Evolutionary conservation across 2,113 vertebrate genomes (phyloP).

Genomic region (Limnothrissa miodon): DNA sequence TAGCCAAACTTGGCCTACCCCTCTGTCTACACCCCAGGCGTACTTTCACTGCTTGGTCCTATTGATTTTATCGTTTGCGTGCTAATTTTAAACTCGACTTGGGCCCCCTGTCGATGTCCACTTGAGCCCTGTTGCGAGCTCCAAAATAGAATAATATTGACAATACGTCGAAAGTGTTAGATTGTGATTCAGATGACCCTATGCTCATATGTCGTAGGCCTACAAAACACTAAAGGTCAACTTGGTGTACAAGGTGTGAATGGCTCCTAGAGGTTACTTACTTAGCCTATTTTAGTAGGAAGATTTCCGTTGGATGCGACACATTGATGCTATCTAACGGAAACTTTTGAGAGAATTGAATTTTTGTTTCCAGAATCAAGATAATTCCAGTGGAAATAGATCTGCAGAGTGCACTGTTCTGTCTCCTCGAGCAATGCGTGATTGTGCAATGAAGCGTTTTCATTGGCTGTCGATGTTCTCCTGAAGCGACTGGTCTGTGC

Average conservation of each 20-base stretch:
- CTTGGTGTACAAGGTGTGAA: too few relatives aligned
- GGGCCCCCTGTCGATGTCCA: neutral
- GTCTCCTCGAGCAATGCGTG: neutral
- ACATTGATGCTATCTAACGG: neutral
- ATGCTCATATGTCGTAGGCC: too few relatives aligned
- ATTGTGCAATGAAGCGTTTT: constrained; percentile 12
- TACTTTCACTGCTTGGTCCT: neutral
- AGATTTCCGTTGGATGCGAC: neutral
- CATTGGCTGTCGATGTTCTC: constrained; percentile 5
- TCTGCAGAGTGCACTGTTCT: constrained; percentile 10
- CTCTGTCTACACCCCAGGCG: neutral
- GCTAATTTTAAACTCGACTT: neutral
- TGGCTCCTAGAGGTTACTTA: too few relatives aligned
- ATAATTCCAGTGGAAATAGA: constrained; percentile 46
- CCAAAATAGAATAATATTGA: too few relatives aligned
- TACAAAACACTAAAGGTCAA: too few relatives aligned
- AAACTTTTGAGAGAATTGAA: neutral
- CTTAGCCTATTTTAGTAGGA: too few relatives aligned
- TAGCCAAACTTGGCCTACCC: too few relatives aligned
- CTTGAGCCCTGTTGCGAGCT: neutral
- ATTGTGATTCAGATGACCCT: neutral
- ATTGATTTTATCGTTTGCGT: neutral
- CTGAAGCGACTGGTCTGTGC: constrained; percentile 2
- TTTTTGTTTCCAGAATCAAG: neutral
- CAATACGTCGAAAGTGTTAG: too few relatives aligned